phyloP scores from a whole-genome alignment of 2,888 invertebrate genomes.

The Lepidochrysops patricia region DNA sequence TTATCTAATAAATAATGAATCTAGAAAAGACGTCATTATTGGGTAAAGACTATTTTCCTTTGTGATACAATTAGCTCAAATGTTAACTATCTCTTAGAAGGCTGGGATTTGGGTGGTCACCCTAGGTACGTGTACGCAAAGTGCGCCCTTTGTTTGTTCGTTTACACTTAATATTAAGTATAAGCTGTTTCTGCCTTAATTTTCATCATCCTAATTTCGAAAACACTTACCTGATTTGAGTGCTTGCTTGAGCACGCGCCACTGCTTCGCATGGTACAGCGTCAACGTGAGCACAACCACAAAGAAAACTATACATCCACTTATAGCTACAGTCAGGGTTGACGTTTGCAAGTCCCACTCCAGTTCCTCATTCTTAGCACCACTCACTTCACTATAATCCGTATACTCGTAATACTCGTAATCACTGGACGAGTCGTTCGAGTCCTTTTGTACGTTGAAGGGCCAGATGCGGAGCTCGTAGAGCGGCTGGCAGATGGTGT shows the following conservation, averaged over 20 bases:
- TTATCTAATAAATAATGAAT: no score
- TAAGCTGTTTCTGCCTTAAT: not conserved
- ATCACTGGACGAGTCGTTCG: conserved; percentile 47
- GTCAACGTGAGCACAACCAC: conserved; percentile 84
- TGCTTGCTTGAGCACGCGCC: conserved; percentile 84
- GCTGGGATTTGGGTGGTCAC: no score
- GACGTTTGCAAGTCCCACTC: conserved; percentile 85
- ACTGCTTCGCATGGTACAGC: conserved; percentile 84
- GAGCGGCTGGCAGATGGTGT: conserved; percentile 83
- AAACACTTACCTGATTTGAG: conserved; percentile 81
- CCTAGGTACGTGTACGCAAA: no score
- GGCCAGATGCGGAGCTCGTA: conserved; percentile 78
- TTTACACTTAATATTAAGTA: no score
- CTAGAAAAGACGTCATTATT: no score
- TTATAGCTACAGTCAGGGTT: conserved; percentile 81
- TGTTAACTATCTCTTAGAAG: no score
- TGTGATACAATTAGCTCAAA: no score
- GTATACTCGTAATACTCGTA: conserved; percentile 59
- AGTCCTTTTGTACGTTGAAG: conserved; percentile 50
- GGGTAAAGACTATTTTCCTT: no score
- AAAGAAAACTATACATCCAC: conserved; percentile 86
- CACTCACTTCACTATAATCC: conserved; percentile 63
- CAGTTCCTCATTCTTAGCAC: conserved; percentile 37
- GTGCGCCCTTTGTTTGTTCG: no score
- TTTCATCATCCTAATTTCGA: not conserved